These are phyloP conservation scores for Marcusenius ussheri DNA, from an alignment of 2,113 vertebrate species.

Conservation along the genomic window DNA sequence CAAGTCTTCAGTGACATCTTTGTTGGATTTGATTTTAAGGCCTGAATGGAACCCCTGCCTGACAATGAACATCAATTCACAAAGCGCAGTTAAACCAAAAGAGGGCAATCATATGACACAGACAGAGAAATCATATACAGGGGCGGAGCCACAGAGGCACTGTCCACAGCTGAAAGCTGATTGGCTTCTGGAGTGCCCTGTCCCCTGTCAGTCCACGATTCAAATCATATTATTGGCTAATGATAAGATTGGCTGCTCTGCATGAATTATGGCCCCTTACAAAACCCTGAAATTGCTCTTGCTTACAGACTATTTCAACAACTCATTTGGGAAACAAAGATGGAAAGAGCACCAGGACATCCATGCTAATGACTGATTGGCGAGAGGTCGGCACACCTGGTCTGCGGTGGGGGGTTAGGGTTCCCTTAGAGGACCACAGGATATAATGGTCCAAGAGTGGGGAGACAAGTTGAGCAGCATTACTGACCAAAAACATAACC, in stretches of 20 bases:
- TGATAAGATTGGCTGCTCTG: not conserved
- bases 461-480: not conserved
- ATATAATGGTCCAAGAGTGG: not conserved
- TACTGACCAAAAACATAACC: not conserved
- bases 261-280: not conserved
- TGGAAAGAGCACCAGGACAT: not conserved
- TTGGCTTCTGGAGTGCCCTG: not conserved
- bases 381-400: not conserved
- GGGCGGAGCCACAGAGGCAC: too few species aligned
- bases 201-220: not conserved
- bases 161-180: not conserved
- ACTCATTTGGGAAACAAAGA: not conserved
- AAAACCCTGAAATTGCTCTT: not conserved
- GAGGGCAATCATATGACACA: not conserved
- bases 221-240: not conserved
- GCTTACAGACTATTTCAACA: not conserved
- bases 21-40: not conserved
- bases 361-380: not conserved
- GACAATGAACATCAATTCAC: not conserved
- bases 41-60: not conserved
- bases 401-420: not conserved
- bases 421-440: not conserved
- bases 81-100: not conserved
- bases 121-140: not conserved
- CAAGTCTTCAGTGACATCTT: conserved; percentile 12